These are phyloP conservation scores for Pristiophorus japonicus DNA, from an alignment of 2,113 vertebrate species.

Conservation along the genomic window DNA sequence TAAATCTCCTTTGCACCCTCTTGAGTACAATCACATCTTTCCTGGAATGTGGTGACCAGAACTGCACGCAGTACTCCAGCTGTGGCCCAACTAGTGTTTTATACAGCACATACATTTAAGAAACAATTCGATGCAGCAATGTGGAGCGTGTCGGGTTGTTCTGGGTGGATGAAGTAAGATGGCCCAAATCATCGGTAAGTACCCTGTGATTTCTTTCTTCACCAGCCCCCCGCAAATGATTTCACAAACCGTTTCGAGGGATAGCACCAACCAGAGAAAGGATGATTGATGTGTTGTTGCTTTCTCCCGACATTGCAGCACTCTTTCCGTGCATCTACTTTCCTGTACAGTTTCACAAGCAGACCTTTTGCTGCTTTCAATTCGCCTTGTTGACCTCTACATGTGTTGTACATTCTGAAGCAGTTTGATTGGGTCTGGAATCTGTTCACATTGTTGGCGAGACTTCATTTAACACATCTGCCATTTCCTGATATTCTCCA, in stretches of 20 bases:
- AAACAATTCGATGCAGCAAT: neutral
- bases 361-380: neutral
- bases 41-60: no score
- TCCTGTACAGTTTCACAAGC: neutral
- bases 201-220: no score
- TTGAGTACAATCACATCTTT: no score
- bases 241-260: neutral
- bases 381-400: neutral
- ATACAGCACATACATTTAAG: no score
- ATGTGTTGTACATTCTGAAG: constrained; percentile 29
- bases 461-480: constrained; percentile 14
- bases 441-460: neutral
- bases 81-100: no score
- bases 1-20: no score
- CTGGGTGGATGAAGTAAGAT: neutral
- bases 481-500: constrained; percentile 13
- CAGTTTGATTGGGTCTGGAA: constrained; percentile 3
- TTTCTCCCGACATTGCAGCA: neutral
- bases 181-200: neutral
- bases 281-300: neutral
- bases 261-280: neutral
- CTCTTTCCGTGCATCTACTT: neutral
- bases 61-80: no score
- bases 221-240: neutral
- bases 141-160: neutral